Evolutionary conservation across 2,888 invertebrate genomes (phyloP).

Genomic region (Pammene aurita): DNA sequence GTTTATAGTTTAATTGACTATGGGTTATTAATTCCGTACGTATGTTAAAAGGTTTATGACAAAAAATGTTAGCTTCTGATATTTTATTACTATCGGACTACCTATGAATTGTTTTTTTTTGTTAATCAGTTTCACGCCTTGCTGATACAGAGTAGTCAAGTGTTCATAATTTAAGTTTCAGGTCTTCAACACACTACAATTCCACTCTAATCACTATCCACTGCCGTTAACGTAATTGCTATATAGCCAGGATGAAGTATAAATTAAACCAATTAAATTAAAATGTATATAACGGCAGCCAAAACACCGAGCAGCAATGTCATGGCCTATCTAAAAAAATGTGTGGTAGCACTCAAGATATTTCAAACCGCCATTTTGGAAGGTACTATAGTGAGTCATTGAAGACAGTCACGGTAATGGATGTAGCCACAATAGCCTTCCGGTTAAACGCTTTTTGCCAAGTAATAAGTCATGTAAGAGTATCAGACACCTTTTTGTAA

Average conservation of each 20-base stretch:
- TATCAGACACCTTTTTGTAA: conserved; percentile 30
- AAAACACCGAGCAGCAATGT: background rate
- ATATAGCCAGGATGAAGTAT: too few species aligned
- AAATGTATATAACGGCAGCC: too few species aligned
- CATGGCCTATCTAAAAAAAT: background rate
- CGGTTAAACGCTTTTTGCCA: conserved; percentile 27
- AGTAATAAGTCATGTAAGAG: conserved; percentile 28
- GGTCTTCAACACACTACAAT: too few species aligned
- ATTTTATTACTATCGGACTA: background rate
- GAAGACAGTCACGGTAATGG: conserved; percentile 20
- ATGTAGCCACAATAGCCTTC: conserved; percentile 17
- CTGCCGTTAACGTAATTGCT: too few species aligned
- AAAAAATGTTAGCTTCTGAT: background rate
- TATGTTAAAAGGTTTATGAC: background rate
- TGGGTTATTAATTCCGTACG: background rate
- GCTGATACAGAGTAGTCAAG: too few species aligned
- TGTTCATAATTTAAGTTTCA: too few species aligned
- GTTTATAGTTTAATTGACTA: conserved; percentile 10
- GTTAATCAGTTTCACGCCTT: too few species aligned
- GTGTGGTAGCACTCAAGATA: background rate
- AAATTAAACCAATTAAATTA: too few species aligned
- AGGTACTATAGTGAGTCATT: conserved; percentile 12
- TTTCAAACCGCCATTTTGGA: conserved; percentile 4
- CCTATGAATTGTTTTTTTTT: background rate
- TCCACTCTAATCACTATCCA: too few species aligned